Evolutionary conservation across 2,888 invertebrate species (phyloP).

Genomic region (Eugnorisma glareosa): DNA sequence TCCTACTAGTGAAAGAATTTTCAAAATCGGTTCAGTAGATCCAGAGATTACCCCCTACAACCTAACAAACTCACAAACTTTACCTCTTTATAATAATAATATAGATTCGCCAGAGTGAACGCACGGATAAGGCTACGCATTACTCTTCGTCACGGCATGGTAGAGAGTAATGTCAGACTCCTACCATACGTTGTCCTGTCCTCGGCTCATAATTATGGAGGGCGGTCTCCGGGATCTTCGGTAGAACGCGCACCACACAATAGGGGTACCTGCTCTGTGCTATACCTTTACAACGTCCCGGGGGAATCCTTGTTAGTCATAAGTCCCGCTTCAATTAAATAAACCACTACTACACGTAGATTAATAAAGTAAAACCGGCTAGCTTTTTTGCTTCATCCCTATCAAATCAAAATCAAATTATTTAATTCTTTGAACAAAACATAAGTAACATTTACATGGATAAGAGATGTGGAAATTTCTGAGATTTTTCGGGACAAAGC

Average conservation of each 20-base stretch:
- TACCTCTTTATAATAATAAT: too few species aligned
- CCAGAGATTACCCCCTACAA: too few species aligned
- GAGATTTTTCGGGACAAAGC: neutral
- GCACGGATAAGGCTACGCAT: neutral
- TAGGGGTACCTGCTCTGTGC: constrained; percentile 23
- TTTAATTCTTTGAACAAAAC: neutral
- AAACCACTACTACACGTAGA: too few species aligned
- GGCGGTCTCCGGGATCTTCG: constrained; percentile 41
- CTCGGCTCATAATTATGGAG: constrained; percentile 29
- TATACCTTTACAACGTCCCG: constrained; percentile 8
- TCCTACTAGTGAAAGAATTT: too few species aligned
- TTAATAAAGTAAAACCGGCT: neutral
- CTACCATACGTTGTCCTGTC: constrained; percentile 12
- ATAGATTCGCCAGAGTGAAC: neutral
- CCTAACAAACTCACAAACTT: too few species aligned
- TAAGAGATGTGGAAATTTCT: neutral
- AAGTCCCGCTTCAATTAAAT: constrained; percentile 8
- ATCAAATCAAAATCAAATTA: neutral
- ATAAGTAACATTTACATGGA: neutral
- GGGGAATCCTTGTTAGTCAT: neutral
- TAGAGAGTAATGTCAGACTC: constrained; percentile 14
- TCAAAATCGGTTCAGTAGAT: too few species aligned
- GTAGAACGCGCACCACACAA: constrained; percentile 45
- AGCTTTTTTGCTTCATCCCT: neutral
- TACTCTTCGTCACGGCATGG: constrained; percentile 20